Base-by-base conservation (phyloP, 2,797 vertebrate species). In the Choloepus didactylus region DNA sequence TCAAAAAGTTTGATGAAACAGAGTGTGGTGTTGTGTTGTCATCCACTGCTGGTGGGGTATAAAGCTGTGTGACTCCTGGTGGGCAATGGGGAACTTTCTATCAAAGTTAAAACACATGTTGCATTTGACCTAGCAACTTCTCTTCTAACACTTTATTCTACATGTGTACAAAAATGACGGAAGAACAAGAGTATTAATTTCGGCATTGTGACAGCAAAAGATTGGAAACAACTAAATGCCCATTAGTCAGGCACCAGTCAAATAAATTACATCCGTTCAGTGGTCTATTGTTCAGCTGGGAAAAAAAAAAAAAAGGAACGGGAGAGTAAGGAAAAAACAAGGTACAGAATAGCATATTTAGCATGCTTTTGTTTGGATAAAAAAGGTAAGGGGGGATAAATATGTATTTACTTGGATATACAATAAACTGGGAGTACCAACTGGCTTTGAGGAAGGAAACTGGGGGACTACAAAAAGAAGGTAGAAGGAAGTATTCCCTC, bases 341-440 rank as follows among this genome's bases (percentile, higher is more conserved):
- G 51, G 35, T 19, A 41, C 10, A 73, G 70, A 56, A 12, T 0
- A 3, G 5, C 9, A 31, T 2, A 6, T 21, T 25, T 0, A 3
- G 72, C 35, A 29, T 2, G 6, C 8, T 38, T 49, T 54, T 46
- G 25, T 54, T 41, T 3, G 8, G 35, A 8, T 38, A 59, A 77
- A n/a, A 60, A 49, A 76, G 29, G 27, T 9, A 3, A 4, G 2
- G 19, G 19, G 72, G 38, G 18, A 51, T 15, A 70, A 31, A 25
- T 3, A 31, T 0, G 2, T 23, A 11, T 60, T 38, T n/a, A 14
- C 25, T 25, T 31, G 21, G 11, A 64, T 41, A 38, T 21, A 25
- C 19, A 19, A 66, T 73, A 64, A 60, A 56, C 46, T 14, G 46
- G 11, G 16, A 11, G 27, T 23, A 3, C 38, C 2, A 35, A 6